Conservation (phyloP, 2,113 vertebrate species). For the Cairina moschata region DNA sequence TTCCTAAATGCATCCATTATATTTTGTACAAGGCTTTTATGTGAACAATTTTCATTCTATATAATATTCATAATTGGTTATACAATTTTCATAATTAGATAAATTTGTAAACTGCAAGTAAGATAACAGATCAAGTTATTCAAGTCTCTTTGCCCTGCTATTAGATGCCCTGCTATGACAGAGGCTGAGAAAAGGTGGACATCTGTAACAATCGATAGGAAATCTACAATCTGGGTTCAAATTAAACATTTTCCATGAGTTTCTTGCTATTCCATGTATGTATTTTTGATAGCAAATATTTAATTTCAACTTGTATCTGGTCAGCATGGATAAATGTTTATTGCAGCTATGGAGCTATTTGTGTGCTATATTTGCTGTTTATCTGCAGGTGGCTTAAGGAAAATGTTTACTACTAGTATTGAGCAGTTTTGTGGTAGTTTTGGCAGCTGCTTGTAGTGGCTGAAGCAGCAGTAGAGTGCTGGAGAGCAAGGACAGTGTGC, state of each 20-base stretch:
- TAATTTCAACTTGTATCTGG: not conserved
- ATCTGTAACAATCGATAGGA: not conserved
- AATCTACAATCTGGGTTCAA: not conserved
- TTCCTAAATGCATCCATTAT: conserved; percentile 6
- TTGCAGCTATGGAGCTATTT: not conserved
- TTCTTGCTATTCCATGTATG: not conserved
- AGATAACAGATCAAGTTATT: not conserved
- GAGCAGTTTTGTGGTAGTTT: conserved; percentile 11
- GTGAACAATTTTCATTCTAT: conserved; percentile 20
- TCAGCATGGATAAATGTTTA: not conserved
- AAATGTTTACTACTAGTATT: not conserved
- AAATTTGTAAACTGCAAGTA: not conserved
- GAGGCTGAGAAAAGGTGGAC: not conserved
- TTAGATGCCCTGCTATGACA: not conserved
- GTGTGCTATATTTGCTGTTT: not conserved
- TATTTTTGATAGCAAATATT: not conserved
- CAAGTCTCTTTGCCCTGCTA: not conserved
- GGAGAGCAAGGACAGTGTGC: not conserved
- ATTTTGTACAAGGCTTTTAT: not conserved
- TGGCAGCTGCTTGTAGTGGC: not conserved
- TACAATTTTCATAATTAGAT: conserved; percentile 11
- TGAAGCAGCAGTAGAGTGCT: not conserved
- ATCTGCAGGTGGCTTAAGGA: not conserved
- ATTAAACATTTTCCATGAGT: not conserved
- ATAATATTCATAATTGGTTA: conserved; percentile 30